Evolutionary conservation across 2,797 vertebrate genomes (phyloP), one percentile per base, ranked within the genome.

Genomic region (Pempheris klunzingeri): DNA sequence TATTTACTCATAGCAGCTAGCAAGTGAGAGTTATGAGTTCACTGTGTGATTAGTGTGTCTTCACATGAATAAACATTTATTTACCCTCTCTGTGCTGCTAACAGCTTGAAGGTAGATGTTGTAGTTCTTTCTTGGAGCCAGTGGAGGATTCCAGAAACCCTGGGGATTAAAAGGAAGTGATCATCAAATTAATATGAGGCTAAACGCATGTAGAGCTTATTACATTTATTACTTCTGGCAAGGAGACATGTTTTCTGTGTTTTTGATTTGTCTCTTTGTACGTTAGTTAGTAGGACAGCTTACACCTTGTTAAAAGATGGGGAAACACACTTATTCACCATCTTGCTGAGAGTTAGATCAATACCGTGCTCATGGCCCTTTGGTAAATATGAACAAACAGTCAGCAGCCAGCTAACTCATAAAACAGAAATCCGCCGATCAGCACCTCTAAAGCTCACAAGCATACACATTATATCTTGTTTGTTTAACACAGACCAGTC

Each of bases 91-190:
- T 1, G 99, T 98, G 11, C 98, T 98, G 95, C 98, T 99, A 90
- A 99, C 98, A 13, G 98, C 98, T 93, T 99, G 98, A 90, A 98
- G 96, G 88, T 99, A 98, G 94, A 99, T 99, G 94, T 99, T 99
- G 94, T 99, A 99, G 83, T 98, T 97, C 91, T 99, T 99, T 58
- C 98, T 96, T 7, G 98, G 97, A 66, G 96, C 97, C 89, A 99
- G 83, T 0, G 98, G 98, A 0, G 98, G 96, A 89, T 99, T 99
- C 98, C 97, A 99, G 92, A 97, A 99, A 55, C 97, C 97, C 81
- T 94, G 69, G 0, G 67, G 74, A 80, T 65, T 32, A 58, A 70
- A 76, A 73, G 9, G 4, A 71, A 50, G n/a, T 0, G 12, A 62
- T 75, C 20, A 47, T 64, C 14, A 67, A 14, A 26, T 58, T 80